phyloP scores from a whole-genome alignment of 2,797 vertebrate genomes.

The Alosa sapidissima region DNA sequence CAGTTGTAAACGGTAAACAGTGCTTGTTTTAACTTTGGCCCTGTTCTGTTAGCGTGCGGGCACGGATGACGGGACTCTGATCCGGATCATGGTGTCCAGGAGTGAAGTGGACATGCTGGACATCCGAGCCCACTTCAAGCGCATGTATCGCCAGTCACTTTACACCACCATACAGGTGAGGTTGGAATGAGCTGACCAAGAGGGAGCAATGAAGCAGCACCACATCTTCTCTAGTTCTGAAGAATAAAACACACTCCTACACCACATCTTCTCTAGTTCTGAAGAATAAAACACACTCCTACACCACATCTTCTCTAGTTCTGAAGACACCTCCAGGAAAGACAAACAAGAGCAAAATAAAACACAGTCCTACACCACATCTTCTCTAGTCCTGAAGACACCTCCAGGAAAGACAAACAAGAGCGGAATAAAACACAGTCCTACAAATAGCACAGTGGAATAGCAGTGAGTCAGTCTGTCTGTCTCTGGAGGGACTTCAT shows the following conservation, averaged over 20 bases:
- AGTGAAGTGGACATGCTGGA: conserved; percentile 92
- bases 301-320: neutral
- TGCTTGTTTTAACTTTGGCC: neutral
- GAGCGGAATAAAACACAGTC: conserved; percentile 13
- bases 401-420: neutral
- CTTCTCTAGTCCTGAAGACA: neutral
- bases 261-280: neutral
- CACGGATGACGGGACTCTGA: conserved; percentile 88
- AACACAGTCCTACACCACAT: conserved; percentile 3
- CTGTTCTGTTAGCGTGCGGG: conserved; percentile 77
- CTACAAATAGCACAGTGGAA: neutral
- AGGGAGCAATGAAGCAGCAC: too few relatives aligned
- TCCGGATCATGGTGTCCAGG: conserved; percentile 89
- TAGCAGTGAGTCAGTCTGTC: neutral
- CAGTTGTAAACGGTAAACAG: neutral
- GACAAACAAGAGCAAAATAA: neutral
- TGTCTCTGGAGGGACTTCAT: neutral
- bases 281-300: neutral
- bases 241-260: conserved; percentile 2
- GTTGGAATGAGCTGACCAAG: too few relatives aligned
- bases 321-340: neutral
- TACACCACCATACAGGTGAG: conserved; percentile 86
- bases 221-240: neutral
- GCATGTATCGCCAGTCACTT: conserved; percentile 82
- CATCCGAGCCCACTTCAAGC: conserved; percentile 81